A percentile compares a stretch with the other conserved stretches of the same genome.
Evolutionary conservation across 2,888 invertebrate species (phyloP).

Genomic region (Drosophila mimica): DNA sequence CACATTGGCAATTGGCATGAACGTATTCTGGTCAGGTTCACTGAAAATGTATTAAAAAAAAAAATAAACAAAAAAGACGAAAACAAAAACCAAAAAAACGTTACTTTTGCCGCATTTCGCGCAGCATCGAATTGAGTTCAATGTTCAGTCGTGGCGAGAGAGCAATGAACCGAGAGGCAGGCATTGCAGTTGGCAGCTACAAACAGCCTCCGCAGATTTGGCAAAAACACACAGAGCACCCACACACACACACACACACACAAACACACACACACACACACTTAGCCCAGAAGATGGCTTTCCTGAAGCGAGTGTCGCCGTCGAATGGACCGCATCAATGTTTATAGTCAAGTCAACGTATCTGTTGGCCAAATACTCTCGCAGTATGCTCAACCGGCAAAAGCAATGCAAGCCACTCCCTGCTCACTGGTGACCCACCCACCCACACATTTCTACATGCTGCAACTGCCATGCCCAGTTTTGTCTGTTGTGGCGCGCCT

Average conservation of each 20-base stretch:
- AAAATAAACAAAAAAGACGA: not conserved
- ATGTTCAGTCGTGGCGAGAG: conserved; percentile 51
- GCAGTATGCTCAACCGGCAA: conserved; percentile 10
- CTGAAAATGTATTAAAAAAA: not conserved
- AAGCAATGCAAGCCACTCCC: conserved; percentile 15
- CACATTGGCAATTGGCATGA: conserved; percentile 1
- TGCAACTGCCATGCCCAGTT: conserved; percentile 33
- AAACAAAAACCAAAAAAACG: conserved; percentile 2
- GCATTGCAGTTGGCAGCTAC: conserved; percentile 30
- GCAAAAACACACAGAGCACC: conserved; percentile 18
- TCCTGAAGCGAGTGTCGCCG: conserved; percentile 42
- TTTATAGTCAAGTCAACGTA: conserved; percentile 56
- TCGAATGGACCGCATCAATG: conserved; percentile 53
- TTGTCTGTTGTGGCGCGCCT: conserved; percentile 39
- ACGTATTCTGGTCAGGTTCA: conserved; percentile 23
- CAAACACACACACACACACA: not conserved
- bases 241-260: conserved; percentile 6
- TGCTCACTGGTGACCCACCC: not conserved
- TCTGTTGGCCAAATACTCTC: conserved; percentile 42
- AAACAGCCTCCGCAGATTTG: conserved; percentile 6
- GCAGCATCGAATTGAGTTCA: conserved; percentile 55
- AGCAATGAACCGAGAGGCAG: conserved; percentile 55
- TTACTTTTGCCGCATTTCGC: conserved; percentile 52
- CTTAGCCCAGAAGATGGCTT: conserved; percentile 19
- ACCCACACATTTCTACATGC: not conserved